Conservation (phyloP, 92 coral and sea anemone genomes). For the Epizoanthus fatuus region DNA sequence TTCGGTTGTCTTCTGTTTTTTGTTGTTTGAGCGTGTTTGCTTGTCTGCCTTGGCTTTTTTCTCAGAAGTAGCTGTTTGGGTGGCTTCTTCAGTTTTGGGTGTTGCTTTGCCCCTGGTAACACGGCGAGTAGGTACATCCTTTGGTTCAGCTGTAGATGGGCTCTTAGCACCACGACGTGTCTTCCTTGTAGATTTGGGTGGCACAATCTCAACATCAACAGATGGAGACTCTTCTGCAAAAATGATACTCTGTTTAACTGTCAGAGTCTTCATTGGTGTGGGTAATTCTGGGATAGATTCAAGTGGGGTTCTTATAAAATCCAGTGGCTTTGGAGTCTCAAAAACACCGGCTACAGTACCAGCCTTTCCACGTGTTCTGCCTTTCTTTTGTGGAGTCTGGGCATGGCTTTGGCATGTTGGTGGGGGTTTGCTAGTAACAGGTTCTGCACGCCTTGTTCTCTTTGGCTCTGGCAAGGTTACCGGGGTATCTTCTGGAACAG, state of each 20-base stretch:
- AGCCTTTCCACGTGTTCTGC: conserved; percentile 47
- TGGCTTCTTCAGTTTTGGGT: neutral
- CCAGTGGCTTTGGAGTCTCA: conserved; percentile 87
- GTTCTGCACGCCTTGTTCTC: conserved; percentile 47
- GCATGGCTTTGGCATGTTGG: conserved; percentile 11
- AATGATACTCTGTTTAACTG: conserved; percentile 21
- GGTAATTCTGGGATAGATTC: conserved; percentile 89
- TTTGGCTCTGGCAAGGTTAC: conserved; percentile 74
- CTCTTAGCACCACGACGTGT: conserved; percentile 10
- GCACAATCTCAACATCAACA: neutral
- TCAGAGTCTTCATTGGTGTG: conserved; percentile 77
- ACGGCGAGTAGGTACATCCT: conserved; percentile 14
- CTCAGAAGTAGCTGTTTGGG: neutral
- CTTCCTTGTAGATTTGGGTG: conserved; percentile 8
- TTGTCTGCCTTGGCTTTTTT: conserved; percentile 14
- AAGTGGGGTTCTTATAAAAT: conserved; percentile 79
- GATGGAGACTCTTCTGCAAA: neutral
- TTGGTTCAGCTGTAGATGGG: neutral
- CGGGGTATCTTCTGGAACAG: conserved; percentile 62
- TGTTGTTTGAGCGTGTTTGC: neutral
- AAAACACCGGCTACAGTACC: conserved; percentile 62
- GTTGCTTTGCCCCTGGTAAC: conserved; percentile 54
- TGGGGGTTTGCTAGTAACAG: neutral
- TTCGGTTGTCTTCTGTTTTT: conserved; percentile 11
- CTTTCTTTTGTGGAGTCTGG: conserved; percentile 44